A percentile compares a stretch with the other conserved stretches of the same genome.
Evolutionary conservation across 2,797 vertebrate genomes (phyloP).

Genomic region (Ceyx erithaca): DNA sequence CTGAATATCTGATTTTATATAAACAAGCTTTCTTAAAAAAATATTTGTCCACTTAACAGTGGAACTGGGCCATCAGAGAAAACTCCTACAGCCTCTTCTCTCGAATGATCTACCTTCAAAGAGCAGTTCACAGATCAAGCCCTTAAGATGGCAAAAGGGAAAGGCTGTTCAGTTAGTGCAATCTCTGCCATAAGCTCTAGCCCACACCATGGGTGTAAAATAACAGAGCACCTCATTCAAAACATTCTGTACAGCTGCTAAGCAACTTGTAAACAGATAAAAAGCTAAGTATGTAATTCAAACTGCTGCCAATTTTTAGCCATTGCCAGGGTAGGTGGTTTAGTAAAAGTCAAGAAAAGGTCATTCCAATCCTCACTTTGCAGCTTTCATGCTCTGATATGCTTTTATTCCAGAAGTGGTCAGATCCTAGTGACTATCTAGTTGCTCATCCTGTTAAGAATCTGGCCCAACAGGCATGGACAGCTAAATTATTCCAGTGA

Average conservation of each 20-base stretch:
- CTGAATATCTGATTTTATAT: not conserved
- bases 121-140: not conserved
- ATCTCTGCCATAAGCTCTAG: not conserved
- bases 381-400: not conserved
- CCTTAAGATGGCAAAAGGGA: not conserved
- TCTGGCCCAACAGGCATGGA: not conserved
- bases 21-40: not conserved
- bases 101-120: not conserved
- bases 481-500: not conserved
- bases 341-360: not conserved
- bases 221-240: not conserved
- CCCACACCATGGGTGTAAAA: not conserved
- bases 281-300: not conserved
- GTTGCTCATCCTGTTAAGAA: not conserved
- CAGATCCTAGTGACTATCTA: not conserved
- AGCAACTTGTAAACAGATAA: not conserved
- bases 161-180: not conserved
- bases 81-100: not conserved
- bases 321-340: not conserved
- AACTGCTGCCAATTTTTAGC: not conserved
- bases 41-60: not conserved
- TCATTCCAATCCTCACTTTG: not conserved
- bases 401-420: not conserved
- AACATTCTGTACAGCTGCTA: not conserved
- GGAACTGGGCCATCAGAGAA: not conserved